Percentiles rank a stretch among this genome's conserved stretches.
Conservation (phyloP, 1,140 invertebrate species). For the Mactra quadrangularis region DNA sequence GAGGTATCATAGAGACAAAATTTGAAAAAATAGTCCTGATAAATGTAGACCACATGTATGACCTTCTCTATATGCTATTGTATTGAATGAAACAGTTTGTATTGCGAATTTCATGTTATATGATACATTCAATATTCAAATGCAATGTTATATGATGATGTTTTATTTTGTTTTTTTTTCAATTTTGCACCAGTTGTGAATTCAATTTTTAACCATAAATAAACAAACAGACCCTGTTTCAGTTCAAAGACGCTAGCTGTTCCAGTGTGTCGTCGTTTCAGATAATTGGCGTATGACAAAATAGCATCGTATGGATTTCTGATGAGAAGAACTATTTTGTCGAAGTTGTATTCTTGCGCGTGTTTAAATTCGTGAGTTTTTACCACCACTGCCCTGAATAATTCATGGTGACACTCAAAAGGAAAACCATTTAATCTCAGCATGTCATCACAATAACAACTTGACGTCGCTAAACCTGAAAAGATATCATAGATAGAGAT, state of each 20-base stretch:
- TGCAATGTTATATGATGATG: too few species aligned
- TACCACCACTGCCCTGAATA: neutral
- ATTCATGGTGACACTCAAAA: neutral
- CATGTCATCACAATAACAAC: neutral
- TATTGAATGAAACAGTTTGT: too few species aligned
- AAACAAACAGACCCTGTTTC: constrained; percentile 1
- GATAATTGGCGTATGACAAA: neutral
- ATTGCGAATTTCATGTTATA: too few species aligned
- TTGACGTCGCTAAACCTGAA: constrained; percentile 1
- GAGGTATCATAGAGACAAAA: too few species aligned
- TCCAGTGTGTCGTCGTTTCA: neutral
- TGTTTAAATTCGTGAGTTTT: neutral
- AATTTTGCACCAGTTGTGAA: too few species aligned
- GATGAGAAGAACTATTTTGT: neutral
- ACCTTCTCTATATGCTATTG: too few species aligned
- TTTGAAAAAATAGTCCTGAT: too few species aligned
- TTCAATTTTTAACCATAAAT: too few species aligned
- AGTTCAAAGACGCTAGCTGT: neutral
- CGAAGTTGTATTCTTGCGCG: neutral
- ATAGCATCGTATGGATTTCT: constrained; percentile 17
- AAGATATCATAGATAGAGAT: neutral
- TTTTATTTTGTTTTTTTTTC: too few species aligned
- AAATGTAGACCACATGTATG: too few species aligned
- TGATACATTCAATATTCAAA: too few species aligned
- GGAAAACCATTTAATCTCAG: constrained; percentile 3